Base-by-base conservation (phyloP, 2,797 vertebrate genomes). In the Centroberyx gerrardi region DNA sequence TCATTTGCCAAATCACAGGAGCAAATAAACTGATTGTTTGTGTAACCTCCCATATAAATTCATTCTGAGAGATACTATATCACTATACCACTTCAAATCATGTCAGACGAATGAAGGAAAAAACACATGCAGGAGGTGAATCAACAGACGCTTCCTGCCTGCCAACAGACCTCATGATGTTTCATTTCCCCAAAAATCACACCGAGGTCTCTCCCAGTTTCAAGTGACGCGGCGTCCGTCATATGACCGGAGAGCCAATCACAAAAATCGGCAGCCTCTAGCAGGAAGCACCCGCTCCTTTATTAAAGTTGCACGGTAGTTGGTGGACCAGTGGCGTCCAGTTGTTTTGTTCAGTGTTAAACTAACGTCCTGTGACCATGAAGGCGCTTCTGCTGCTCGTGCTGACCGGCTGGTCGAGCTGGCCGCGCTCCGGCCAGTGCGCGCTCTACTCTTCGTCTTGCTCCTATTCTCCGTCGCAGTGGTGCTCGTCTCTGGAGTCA, bases 401-500 rank as follows among this genome's bases (percentile, higher is more conserved):
- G 14, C 0, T 89, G 33, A 44, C 85, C 0, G 15, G 89, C 0
- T 89, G 83, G 55, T 18, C 79, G 0, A 52, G 46, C 62, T 4
- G 17, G 28, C 42, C 62, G 27, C 5, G 0, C 60, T 64, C 49
- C 8, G 12, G 14, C 3, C 22, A 40, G 6, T 10, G 38, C 38
- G 33, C 29, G 27, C 51, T 1, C 1, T 6, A 22, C 4, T 68
- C 60, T 3, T 29, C 81, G 0, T 56, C 76, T 0, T 96, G 96
- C 53, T 13, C 62, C 1, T n/a, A 65, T 5, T 83, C 94, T 0
- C 94, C 94, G 0, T 82, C 83, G 0, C 56, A 74, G 33, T 96
- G 95, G 95, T 96, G 96, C 68, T 90, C 88, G 0, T 91, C 95
- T 22, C 2, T 77, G 67, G 88, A 93, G 17, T 81, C 92, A 0